Evolutionary conservation across 2,888 invertebrate genomes (phyloP).

Genomic region (Tetramorium bicarinatum): DNA sequence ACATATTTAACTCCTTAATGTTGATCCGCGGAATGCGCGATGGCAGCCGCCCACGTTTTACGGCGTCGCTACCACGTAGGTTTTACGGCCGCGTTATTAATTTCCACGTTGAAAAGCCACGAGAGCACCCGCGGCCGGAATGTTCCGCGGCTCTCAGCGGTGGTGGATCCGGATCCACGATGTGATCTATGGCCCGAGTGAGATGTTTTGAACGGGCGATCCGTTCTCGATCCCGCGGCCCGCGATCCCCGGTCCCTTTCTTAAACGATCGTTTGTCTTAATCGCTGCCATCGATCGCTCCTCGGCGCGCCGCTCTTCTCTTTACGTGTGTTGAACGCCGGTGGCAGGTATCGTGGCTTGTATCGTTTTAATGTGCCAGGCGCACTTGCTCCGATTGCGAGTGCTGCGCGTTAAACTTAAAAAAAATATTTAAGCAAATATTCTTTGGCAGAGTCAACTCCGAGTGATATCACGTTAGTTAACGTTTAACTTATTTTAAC

Average conservation of each 20-base stretch:
- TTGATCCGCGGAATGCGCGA: conserved; percentile 41
- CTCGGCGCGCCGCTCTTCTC: conserved; percentile 62
- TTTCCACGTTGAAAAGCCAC: conserved; percentile 80
- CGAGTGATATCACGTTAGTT: not conserved
- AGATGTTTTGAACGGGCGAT: conserved; percentile 85
- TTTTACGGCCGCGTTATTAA: conserved; percentile 79
- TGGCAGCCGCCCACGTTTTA: conserved; percentile 78
- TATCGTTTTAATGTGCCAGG: conserved; percentile 46
- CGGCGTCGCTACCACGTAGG: conserved; percentile 73
- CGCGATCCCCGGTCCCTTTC: conserved; percentile 74
- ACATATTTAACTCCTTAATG: conserved; percentile 45
- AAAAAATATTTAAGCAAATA: not conserved
- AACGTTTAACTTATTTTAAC: no score
- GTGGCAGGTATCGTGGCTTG: conserved; percentile 75
- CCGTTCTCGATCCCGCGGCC: conserved; percentile 81
- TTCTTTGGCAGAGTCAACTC: not conserved
- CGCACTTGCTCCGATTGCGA: conserved; percentile 48
- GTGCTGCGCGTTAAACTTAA: not conserved
- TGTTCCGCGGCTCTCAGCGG: conserved; percentile 76
- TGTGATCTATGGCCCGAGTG: conserved; percentile 85
- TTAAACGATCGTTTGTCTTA: conserved; percentile 85
- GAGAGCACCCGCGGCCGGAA: conserved; percentile 74
- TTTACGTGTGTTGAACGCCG: conserved; percentile 64
- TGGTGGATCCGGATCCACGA: conserved; percentile 73
- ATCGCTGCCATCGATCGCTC: conserved; percentile 82